Conservation (phyloP, 2,797 vertebrate species). For the Characodon lateralis region DNA sequence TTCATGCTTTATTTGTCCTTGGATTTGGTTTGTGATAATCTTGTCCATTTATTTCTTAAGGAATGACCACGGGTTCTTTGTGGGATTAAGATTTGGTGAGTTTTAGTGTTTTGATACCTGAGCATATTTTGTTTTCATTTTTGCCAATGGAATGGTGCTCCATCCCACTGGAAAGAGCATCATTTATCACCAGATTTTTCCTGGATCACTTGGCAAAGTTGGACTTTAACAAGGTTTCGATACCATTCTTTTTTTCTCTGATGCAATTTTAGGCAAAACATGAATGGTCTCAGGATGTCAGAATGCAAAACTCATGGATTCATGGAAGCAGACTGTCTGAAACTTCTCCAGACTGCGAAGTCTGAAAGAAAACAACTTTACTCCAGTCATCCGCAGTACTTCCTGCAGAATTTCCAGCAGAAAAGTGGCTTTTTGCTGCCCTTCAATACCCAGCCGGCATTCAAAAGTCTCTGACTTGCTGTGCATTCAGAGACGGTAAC, state of each 20-base stretch:
- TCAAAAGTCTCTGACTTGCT: neutral
- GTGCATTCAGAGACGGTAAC: neutral
- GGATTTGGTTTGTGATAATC: neutral
- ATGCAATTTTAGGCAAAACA: neutral
- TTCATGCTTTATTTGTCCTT: neutral
- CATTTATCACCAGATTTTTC: neutral
- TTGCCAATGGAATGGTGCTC: neutral
- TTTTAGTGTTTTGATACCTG: neutral
- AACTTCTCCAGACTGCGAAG: no score
- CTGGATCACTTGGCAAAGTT: neutral
- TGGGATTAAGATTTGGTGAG: neutral
- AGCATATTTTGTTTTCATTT: neutral
- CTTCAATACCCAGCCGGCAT: neutral
- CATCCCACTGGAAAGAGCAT: neutral
- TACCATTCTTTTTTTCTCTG: neutral
- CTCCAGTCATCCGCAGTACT: neutral
- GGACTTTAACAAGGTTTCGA: neutral
- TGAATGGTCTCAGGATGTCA: neutral
- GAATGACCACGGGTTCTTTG: neutral
- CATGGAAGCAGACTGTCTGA: no score
- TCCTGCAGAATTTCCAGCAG: neutral
- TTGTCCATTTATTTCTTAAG: neutral
- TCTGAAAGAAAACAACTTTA: neutral
- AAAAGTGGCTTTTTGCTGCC: neutral
- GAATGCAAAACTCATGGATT: neutral